A percentile compares a stretch with the other conserved stretches of the same genome.
Conservation (phyloP, 2,888 invertebrate species). For the Cacoxenus indagator region DNA sequence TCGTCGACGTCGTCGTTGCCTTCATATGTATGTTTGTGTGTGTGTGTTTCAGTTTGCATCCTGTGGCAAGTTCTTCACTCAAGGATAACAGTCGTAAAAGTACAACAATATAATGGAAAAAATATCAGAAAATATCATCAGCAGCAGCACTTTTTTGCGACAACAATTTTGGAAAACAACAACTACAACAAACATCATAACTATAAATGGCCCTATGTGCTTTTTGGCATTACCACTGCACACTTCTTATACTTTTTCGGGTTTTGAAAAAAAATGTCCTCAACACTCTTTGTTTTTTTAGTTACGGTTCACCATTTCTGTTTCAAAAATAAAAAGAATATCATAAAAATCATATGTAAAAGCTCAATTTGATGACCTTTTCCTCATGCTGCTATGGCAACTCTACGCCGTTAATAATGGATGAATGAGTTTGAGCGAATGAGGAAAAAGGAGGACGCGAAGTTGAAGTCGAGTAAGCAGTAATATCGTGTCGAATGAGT, state of each 20-base stretch:
- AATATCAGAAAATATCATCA: conserved; percentile 41
- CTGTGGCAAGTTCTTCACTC: conserved; percentile 62
- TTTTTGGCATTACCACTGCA: neutral
- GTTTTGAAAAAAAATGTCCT: no score
- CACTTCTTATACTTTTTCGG: neutral
- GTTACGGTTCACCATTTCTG: no score
- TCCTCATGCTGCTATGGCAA: no score
- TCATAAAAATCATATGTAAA: no score
- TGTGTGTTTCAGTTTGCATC: conserved; percentile 47
- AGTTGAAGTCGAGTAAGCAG: no score
- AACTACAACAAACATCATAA: neutral
- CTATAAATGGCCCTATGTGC: neutral
- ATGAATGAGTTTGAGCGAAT: no score
- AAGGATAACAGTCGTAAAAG: conserved; percentile 64
- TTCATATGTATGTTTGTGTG: conserved; percentile 8
- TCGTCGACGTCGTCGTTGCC: neutral
- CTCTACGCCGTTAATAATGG: no score
- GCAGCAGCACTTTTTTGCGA: conserved; percentile 31
- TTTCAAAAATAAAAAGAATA: no score
- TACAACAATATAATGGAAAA: conserved; percentile 62
- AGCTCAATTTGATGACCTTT: no score
- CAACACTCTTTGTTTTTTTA: no score
- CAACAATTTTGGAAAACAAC: neutral
- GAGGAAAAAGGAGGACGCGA: no score
- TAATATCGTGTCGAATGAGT: no score